Base-by-base conservation (phyloP, 2,113 vertebrate genomes). In the Telmatochromis sp. region DNA sequence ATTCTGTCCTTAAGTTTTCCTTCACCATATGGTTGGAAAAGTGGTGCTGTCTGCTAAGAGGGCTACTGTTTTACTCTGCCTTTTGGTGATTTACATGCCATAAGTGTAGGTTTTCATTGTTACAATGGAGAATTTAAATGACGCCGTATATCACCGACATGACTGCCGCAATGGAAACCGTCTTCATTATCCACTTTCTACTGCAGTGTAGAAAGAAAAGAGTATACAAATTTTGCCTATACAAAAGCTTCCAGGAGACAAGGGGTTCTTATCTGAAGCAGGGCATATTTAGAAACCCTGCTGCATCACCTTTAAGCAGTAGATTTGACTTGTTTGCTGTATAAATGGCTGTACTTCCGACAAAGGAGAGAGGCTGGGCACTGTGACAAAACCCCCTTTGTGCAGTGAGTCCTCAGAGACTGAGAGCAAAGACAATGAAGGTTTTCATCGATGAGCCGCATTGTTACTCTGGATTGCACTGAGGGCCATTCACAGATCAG, bases 321-420 rank as follows among this genome's bases (percentile, higher is more conserved):
- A 45, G 8, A 35, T 68, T 15, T 49, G 89, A 89, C 80, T 81
- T 87, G 88, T 87, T 86, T 91, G 86, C 57, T 37, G 82, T 63
- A 80, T 84, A 58, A 90, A 84, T 53, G 85, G 47, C 57, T 42
- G 63, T 6, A 73, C 81, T 55, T 88, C 45, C 23, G 55, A 81
- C 86, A 93, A 54, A 83, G 83, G 65, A 35, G 49, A 11, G 82
- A 91, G 89, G 84, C 19, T 15, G 78, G 70, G 23, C 86, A 19
- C 49, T 7, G 79, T 26, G 84, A 96, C 92, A 95, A 93, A 92
- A 83, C 21, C 23, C 82, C 75, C 84, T 94, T 96, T 95, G 94
- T 95, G 91, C 63, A 31, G 68, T 4, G 42, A 82, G 73, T 91
- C 91, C 89, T 86, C 78, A 75, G 92, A 92, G 93, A 87, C 51